phyloP scores from a whole-genome alignment of 2,888 invertebrate species.

The Rosalia funebris region DNA sequence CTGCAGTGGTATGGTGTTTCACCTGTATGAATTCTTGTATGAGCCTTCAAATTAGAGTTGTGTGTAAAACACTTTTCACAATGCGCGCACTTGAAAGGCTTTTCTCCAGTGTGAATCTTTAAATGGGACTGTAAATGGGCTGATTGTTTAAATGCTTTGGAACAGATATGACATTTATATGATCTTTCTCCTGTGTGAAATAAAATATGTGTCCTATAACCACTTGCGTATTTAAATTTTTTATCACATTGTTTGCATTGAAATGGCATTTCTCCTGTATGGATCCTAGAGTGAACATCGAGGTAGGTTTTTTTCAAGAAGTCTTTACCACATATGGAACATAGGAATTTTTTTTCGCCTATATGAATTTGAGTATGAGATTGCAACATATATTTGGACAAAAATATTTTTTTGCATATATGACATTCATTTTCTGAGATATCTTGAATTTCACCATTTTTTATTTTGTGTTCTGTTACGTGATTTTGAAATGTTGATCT shows the following conservation, averaged over 20 bases:
- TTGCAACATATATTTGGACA: not conserved
- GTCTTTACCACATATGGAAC: not conserved
- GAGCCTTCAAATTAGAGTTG: not conserved
- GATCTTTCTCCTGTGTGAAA: conserved; percentile 2
- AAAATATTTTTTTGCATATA: conserved; percentile 2
- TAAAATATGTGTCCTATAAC: not conserved
- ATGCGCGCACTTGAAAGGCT: conserved; percentile 12
- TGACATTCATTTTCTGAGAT: not conserved
- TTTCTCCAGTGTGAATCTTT: conserved; percentile 13
- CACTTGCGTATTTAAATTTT: not conserved
- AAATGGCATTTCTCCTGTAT: not conserved
- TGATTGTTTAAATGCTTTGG: not conserved
- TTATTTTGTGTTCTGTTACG: not conserved
- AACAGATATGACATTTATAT: not conserved
- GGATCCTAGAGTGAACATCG: not conserved
- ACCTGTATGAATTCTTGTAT: not conserved
- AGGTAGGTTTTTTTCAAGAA: not conserved
- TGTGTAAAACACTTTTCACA: conserved; percentile 33
- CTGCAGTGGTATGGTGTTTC: not conserved
- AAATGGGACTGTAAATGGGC: conserved; percentile 2
- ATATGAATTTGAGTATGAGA: not conserved
- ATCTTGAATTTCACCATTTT: conserved; percentile 6
- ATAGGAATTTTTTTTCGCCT: not conserved
- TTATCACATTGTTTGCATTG: conserved; percentile 1
- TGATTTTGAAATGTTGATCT: conserved; percentile 1